Base-by-base conservation (phyloP, 2,113 vertebrate genomes). In the Ginglymostoma cirratum region DNA sequence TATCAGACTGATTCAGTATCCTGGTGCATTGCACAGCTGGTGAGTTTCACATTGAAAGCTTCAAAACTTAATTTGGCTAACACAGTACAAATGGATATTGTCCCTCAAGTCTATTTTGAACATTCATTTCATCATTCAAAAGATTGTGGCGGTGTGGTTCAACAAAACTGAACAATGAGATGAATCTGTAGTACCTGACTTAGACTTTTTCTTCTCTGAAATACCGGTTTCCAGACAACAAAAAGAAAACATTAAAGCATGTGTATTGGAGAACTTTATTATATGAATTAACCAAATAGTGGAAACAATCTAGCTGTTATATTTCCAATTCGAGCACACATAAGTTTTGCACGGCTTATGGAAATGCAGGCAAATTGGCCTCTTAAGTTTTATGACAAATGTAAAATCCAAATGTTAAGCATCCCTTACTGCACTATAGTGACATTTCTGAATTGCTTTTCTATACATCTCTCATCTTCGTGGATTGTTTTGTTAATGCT, bases 1-100 rank as follows among this genome's bases (percentile, higher is more conserved):
- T 72, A 72, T 95, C 94, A 72, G 69, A 72, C 94, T 72, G 67
- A 95, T 95, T 95, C 48, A 94, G 65, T 70, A 38, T 27, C 45
- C 24, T 48, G 66, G 42, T 72, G 67, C 93, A 95, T 95, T 24
- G 67, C 67, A 48, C 67, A 95, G 67, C 67, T 95, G 93, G n/a
- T 95, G 93, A 72, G 27, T 70, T 70, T 95, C 69, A 52, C 45
- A 94, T 70, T 48, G 30, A 94, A 92, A 94, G 66, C 12, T 45
- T 27, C 66, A 94, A 94, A 94, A 94, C 19, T 72, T 70, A 48
- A 48, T 48, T 94, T 70, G 19, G 93, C 5, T 72, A 72, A 95
- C 30, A 38, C 27, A 15, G 23, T 95, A 52, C 69, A 48, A 95
- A 95, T 76, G 38, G 69, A 52, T 52, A 0, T 94, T 70, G 66